Evolutionary conservation across 1,140 invertebrate species (phyloP).

Genomic region (Cotesia glomerata): DNA sequence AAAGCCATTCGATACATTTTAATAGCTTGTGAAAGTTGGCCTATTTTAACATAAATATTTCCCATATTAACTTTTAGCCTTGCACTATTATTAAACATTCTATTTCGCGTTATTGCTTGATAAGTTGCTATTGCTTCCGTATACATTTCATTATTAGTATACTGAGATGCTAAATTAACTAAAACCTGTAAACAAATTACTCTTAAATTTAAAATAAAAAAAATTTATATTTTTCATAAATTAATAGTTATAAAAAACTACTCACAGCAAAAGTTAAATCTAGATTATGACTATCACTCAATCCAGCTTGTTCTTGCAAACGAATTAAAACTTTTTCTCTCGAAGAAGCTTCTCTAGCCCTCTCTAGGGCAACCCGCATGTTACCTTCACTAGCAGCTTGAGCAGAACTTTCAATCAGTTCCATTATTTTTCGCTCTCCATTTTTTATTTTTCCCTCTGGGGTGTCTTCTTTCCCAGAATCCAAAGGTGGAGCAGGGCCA

Average conservation of each 20-base stretch:
- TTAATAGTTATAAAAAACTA: not conserved
- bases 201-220: no score
- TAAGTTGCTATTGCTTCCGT: slow-evolving; percentile 96
- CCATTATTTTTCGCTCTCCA: slow-evolving; percentile 82
- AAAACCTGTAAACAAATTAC: slow-evolving; percentile 72
- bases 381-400: slow-evolving; percentile 66
- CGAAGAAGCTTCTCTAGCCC: slow-evolving; percentile 94
- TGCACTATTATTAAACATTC: slow-evolving; percentile 85
- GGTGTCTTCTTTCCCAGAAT: slow-evolving; percentile 76
- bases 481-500: slow-evolving; percentile 66
- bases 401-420: slow-evolving; percentile 70
- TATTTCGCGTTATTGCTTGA: slow-evolving; percentile 85
- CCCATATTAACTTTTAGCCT: slow-evolving; percentile 97
- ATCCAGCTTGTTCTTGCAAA: slow-evolving; percentile 87
- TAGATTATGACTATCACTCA: slow-evolving; percentile 87
- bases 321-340: slow-evolving; percentile 89
- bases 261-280: slow-evolving; percentile 92
- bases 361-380: slow-evolving; percentile 77
- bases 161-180: slow-evolving; percentile 93
- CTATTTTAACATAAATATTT: slow-evolving; percentile 95
- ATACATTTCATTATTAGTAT: slow-evolving; percentile 91
- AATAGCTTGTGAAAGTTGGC: slow-evolving; percentile 92
- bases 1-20: slow-evolving; percentile 98
- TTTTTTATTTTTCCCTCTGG: slow-evolving; percentile 85
- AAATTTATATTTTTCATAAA: no score